Conservation (phyloP, 1,140 invertebrate species). For the Antheraea pernyi region DNA sequence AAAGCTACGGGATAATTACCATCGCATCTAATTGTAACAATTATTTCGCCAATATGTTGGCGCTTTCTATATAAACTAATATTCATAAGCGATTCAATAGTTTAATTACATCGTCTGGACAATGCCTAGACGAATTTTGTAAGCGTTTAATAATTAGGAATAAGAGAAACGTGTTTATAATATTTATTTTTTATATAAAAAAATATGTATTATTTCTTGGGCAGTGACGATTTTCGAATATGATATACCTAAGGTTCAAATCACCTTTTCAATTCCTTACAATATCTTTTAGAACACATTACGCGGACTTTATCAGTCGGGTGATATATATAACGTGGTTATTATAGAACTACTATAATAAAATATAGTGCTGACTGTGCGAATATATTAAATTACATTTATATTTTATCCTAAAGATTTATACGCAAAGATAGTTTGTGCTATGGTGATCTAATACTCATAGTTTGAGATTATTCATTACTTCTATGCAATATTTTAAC, state of each 20-base stretch:
- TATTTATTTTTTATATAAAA: too few species aligned
- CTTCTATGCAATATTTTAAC: too few species aligned
- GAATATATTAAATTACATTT: constrained; percentile 21
- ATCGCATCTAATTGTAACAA: too few species aligned
- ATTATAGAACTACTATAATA: constrained; percentile 34
- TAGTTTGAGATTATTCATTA: too few species aligned
- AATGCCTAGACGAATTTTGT: too few species aligned
- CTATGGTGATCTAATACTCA: constrained; percentile 24
- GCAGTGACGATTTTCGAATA: constrained; percentile 30
- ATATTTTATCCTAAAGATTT: constrained; percentile 25
- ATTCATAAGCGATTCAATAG: too few species aligned
- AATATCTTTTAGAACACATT: constrained; percentile 16
- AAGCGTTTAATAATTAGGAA: too few species aligned
- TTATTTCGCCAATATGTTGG: too few species aligned
- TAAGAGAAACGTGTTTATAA: too few species aligned
- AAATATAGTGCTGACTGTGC: constrained; percentile 62
- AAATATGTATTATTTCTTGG: constrained; percentile 16
- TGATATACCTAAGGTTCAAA: constrained; percentile 17
- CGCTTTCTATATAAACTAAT: constrained; percentile 22
- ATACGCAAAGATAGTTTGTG: constrained; percentile 38
- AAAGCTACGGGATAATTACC: too few species aligned
- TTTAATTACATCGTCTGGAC: too few species aligned
- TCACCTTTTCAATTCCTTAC: constrained; percentile 46
- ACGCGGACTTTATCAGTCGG: too few species aligned
- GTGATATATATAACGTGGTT: not conserved